Percentiles rank a stretch among this genome's conserved stretches.
Evolutionary conservation across 2,797 vertebrate genomes (phyloP).

Genomic region (Hylomyscus alleni): DNA sequence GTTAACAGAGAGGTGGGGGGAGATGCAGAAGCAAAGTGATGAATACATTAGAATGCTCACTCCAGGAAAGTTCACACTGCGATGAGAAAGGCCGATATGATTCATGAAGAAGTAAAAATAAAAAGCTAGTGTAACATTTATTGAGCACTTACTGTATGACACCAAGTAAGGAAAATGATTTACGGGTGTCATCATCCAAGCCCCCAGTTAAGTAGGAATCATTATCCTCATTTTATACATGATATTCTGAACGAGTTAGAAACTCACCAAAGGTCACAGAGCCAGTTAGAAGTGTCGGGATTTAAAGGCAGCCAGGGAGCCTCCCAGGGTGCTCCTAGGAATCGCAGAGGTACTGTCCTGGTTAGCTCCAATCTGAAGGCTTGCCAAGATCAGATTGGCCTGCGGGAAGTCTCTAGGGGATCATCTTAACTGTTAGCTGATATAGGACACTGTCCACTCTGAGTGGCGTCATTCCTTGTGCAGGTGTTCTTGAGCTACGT

Average conservation of each 20-base stretch:
- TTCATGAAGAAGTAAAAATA: slow-evolving; percentile 70
- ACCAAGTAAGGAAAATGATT: slow-evolving; percentile 60
- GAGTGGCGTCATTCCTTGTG: background rate
- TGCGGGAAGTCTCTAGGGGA: background rate
- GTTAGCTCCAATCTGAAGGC: background rate
- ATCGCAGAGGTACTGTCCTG: background rate
- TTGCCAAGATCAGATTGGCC: background rate
- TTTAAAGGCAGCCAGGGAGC: background rate
- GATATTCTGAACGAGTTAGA: background rate
- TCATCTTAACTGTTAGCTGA: background rate
- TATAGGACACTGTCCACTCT: background rate
- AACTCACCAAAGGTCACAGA: slow-evolving; percentile 11
- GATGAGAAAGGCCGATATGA: slow-evolving; percentile 48
- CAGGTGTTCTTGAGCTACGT: background rate
- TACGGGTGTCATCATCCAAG: slow-evolving; percentile 42
- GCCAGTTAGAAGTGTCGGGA: background rate
- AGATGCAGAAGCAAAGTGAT: background rate
- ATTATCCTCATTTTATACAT: slow-evolving; percentile 56
- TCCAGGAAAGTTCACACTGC: slow-evolving; percentile 31
- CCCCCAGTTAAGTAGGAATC: background rate
- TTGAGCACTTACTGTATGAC: slow-evolving; percentile 71
- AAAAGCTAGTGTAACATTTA: slow-evolving; percentile 75
- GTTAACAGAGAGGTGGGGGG: background rate
- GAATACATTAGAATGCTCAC: slow-evolving; percentile 37
- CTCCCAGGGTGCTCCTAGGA: background rate